Evolutionary conservation across 2,888 invertebrate genomes (phyloP).

Genomic region (Herminia tarsipennalis): DNA sequence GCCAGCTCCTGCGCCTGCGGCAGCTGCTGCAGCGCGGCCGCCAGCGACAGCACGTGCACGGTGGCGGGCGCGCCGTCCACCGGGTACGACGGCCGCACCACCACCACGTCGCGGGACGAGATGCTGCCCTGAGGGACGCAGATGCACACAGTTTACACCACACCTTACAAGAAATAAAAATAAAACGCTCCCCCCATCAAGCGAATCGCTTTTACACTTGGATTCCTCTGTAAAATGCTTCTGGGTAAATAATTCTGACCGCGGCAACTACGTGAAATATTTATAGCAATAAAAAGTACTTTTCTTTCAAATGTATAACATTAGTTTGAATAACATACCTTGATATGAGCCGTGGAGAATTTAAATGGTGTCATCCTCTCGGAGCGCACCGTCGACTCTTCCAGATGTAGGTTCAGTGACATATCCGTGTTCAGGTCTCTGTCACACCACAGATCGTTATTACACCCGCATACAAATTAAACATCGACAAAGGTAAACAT

Average conservation of each 20-base stretch:
- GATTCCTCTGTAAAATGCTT: too few relatives aligned
- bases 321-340: too few relatives aligned
- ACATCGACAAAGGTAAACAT: too few relatives aligned
- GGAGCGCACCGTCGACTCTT: conserved; percentile 86
- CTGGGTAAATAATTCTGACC: too few relatives aligned
- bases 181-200: too few relatives aligned
- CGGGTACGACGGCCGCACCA: conserved; percentile 92
- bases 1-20: conserved; percentile 87
- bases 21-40: conserved; percentile 85
- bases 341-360: conserved; percentile 92
- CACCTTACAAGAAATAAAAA: not conserved
- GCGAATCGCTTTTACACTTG: too few relatives aligned
- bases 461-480: not conserved
- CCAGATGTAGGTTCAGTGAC: conserved; percentile 82
- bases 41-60: conserved; percentile 90
- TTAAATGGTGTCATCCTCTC: conserved; percentile 93
- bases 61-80: conserved; percentile 92
- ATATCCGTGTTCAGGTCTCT: conserved; percentile 84
- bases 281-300: too few relatives aligned
- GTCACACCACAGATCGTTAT: conserved; percentile 5
- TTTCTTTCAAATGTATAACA: too few relatives aligned
- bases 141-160: not conserved
- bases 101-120: conserved; percentile 86
- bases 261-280: too few relatives aligned
- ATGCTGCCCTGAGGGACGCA: conserved; percentile 63